These are phyloP conservation scores for Syngnathus floridae DNA, from an alignment of 2,113 vertebrate species.

Conservation along the genomic window DNA sequence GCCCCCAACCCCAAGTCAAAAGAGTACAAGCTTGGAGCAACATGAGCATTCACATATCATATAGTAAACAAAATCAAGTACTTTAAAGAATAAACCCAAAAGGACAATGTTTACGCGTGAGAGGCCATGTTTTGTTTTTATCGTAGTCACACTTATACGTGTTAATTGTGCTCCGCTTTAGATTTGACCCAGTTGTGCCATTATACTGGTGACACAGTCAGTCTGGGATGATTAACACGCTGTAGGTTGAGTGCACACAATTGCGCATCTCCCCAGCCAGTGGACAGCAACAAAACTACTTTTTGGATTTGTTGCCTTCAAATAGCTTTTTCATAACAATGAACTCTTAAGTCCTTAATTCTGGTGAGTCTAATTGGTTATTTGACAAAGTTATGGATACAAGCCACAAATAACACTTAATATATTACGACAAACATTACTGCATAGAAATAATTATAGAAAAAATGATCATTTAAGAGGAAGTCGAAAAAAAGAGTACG, in stretches of 20 bases:
- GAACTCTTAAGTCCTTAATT: neutral
- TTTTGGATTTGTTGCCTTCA: neutral
- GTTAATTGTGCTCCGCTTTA: conserved; percentile 51
- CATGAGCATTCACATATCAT: conserved; percentile 10
- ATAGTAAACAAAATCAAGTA: conserved; percentile 3
- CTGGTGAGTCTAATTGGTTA: neutral
- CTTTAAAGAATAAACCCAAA: conserved; percentile 2
- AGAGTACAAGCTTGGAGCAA: conserved; percentile 26
- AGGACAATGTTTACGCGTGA: neutral
- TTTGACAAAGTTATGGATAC: neutral
- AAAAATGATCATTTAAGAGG: neutral
- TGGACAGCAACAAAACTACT: neutral
- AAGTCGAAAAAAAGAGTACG: neutral
- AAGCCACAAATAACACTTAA: neutral
- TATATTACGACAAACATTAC: neutral
- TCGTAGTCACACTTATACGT: conserved; percentile 11
- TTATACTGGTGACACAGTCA: conserved; percentile 27
- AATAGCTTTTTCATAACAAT: neutral
- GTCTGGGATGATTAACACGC: conserved; percentile 41
- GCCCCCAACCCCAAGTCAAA: conserved; percentile 19
- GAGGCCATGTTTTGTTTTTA: conserved; percentile 14
- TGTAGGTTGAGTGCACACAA: neutral
- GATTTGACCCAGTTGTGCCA: conserved; percentile 30
- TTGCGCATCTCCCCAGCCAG: conserved; percentile 1
- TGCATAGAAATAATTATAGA: neutral